A percentile compares a stretch with the other conserved stretches of the same genome.
phyloP scores from a whole-genome alignment of 2,888 invertebrate genomes.

The Apoda limacodes region DNA sequence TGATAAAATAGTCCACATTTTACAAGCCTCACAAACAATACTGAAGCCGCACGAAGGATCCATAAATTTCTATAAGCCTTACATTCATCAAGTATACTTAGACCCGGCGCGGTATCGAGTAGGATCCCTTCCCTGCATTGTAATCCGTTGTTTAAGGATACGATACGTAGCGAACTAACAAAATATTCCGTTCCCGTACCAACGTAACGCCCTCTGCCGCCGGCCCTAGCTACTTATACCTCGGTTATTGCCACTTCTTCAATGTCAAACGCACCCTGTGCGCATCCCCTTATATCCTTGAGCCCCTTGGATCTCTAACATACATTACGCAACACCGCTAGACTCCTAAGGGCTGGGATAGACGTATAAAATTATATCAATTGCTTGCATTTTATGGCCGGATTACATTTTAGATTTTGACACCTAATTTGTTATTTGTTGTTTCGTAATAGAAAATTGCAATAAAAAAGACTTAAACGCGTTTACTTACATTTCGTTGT shows the following conservation, averaged over 20 bases:
- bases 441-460: no score
- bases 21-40: no score
- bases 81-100: slow-evolving; percentile 43
- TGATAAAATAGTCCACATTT: no score
- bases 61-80: slow-evolving; percentile 41
- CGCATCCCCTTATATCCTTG: slow-evolving; percentile 47
- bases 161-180: slow-evolving; percentile 42
- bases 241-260: slow-evolving; percentile 71
- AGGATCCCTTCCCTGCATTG: slow-evolving; percentile 54
- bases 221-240: slow-evolving; percentile 67
- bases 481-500: no score
- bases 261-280: slow-evolving; percentile 70
- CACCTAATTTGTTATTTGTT: slow-evolving; percentile 33
- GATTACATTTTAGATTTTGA: slow-evolving; percentile 56
- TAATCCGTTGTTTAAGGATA: slow-evolving; percentile 64
- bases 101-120: slow-evolving; percentile 44
- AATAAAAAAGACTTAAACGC: no score
- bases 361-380: slow-evolving; percentile 64
- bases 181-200: slow-evolving; percentile 69
- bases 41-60: slow-evolving; percentile 26
- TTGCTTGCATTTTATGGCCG: slow-evolving; percentile 54
- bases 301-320: slow-evolving; percentile 47
- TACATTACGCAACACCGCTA: slow-evolving; percentile 59
- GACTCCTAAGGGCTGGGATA: slow-evolving; percentile 47
- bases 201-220: slow-evolving; percentile 59